These are phyloP conservation scores for Crepidodera aurea DNA, from an alignment of 2,888 invertebrate species.

Conservation along the genomic window DNA sequence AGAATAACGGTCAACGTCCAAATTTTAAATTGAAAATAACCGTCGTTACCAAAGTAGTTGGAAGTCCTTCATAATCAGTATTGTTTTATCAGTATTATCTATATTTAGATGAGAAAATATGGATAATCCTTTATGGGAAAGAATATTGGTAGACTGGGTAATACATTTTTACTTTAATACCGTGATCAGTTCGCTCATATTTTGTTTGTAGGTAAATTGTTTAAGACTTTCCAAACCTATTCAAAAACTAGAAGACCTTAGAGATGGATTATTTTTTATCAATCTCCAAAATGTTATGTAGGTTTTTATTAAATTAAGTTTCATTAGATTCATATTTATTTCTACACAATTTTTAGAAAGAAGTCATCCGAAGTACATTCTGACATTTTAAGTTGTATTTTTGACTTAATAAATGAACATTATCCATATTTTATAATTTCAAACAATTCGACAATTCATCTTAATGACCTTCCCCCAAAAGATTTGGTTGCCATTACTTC, in stretches of 20 bases:
- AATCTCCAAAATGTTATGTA: slow-evolving; percentile 54
- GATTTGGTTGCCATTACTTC: slow-evolving; percentile 52
- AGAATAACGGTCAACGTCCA: no score
- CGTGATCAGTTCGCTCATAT: background rate
- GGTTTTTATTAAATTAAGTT: slow-evolving; percentile 39
- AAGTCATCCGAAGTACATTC: slow-evolving; percentile 41
- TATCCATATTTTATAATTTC: slow-evolving; percentile 50
- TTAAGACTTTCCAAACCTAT: slow-evolving; percentile 52
- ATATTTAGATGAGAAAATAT: background rate
- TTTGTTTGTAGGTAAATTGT: slow-evolving; percentile 54
- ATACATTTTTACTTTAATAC: background rate
- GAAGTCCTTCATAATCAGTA: no score
- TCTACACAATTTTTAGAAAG: slow-evolving; percentile 47
- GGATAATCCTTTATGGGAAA: slow-evolving; percentile 8
- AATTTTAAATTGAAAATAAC: no score
- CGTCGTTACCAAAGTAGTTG: no score
- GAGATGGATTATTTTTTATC: slow-evolving; percentile 53
- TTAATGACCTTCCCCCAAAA: slow-evolving; percentile 43
- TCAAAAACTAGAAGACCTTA: slow-evolving; percentile 48
- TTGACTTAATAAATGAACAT: slow-evolving; percentile 46
- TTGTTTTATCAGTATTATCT: no score
- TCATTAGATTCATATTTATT: slow-evolving; percentile 18
- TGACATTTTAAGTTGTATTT: slow-evolving; percentile 47
- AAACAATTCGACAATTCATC: slow-evolving; percentile 44
- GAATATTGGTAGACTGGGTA: slow-evolving; percentile 8